Evolutionary conservation across 2,113 vertebrate species (phyloP).

Genomic region (Aegotheles bennettii): DNA sequence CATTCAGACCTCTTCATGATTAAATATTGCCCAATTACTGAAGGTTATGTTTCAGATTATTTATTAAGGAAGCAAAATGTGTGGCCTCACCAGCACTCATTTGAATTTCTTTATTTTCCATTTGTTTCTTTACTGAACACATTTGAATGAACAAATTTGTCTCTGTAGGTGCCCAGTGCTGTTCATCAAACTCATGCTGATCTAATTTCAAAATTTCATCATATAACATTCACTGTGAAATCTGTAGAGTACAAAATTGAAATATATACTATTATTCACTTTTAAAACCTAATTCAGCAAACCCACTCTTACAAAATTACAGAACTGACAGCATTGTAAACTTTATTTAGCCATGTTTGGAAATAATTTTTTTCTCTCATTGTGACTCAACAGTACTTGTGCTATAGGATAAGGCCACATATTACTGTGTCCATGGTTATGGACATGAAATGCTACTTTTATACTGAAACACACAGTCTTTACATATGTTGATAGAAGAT

Average conservation of each 20-base stretch:
- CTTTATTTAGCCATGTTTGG: neutral
- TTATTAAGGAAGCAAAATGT: neutral
- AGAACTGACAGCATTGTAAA: neutral
- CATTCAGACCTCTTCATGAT: neutral
- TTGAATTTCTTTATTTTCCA: neutral
- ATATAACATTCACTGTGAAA: neutral
- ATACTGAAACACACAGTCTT: neutral
- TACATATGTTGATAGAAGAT: neutral
- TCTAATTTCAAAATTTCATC: neutral
- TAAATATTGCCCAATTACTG: neutral
- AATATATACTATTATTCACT: neutral
- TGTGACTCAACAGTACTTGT: neutral
- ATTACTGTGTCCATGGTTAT: neutral
- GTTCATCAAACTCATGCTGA: neutral
- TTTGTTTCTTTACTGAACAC: neutral
- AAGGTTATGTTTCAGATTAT: neutral
- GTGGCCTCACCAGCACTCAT: accelerated
- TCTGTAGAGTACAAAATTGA: neutral
- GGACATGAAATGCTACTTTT: neutral
- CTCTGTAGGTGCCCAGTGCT: neutral
- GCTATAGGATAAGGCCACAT: neutral
- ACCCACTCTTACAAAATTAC: neutral
- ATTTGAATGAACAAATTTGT: neutral
- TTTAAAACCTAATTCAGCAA: neutral
- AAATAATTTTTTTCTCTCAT: neutral